phyloP scores from a whole-genome alignment of 2,113 vertebrate genomes.

The Heterochromis multidens region DNA sequence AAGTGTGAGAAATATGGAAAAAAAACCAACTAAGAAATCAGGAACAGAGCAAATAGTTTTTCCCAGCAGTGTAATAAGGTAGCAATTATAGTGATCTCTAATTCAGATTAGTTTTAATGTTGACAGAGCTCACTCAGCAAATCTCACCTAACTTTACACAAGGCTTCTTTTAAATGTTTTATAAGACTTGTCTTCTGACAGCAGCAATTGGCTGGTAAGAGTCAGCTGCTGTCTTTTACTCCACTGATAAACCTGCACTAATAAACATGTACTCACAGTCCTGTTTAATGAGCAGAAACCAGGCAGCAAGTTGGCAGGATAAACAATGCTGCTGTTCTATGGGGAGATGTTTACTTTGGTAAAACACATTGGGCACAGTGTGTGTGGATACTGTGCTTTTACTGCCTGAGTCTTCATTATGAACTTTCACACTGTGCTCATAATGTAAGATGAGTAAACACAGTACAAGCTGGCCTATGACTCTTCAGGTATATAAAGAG shows the following conservation, averaged over 20 bases:
- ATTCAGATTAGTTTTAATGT: not conserved
- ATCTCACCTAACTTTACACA: not conserved
- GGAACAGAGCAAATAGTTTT: not conserved
- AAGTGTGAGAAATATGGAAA: not conserved
- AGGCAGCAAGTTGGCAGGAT: slow-evolving; percentile 11
- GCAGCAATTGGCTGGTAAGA: not conserved
- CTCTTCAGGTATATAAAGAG: not conserved
- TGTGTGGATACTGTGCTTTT: not conserved
- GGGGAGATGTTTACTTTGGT: slow-evolving; percentile 17
- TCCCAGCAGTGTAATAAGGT: not conserved
- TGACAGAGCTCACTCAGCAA: not conserved
- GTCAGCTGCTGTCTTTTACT: slow-evolving; percentile 8
- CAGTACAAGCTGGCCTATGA: not conserved
- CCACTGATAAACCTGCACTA: not conserved
- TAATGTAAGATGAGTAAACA: not conserved
- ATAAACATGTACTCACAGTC: not conserved
- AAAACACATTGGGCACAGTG: not conserved
- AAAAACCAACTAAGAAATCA: not conserved
- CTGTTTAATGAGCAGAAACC: slow-evolving; percentile 36
- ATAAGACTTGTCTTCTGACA: not conserved
- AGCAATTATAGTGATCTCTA: not conserved
- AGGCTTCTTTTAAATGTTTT: not conserved
- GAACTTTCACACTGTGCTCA: slow-evolving; percentile 1
- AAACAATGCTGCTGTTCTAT: slow-evolving; percentile 18
- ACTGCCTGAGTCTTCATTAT: slow-evolving; percentile 3